A percentile compares a stretch with the other conserved stretches of the same genome.
Conservation (phyloP, 92 coral and sea anemone genomes). For the Zoanthus gigantus region DNA sequence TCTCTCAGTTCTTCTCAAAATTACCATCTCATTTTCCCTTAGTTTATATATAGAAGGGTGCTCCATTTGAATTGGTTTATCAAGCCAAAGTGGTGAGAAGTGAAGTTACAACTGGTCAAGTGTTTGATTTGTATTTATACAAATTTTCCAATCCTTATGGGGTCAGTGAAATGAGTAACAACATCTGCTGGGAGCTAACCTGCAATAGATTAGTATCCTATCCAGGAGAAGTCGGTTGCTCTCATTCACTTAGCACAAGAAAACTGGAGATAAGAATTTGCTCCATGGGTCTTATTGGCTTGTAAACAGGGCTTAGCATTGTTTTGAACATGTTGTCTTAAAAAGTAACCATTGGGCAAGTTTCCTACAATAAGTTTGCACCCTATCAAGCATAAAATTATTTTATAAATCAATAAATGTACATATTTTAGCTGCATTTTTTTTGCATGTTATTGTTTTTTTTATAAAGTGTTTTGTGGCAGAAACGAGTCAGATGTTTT, state of each 20-base stretch:
- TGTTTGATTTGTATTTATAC: not conserved
- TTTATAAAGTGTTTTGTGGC: not conserved
- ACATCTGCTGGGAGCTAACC: conserved; percentile 1
- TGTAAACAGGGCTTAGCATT: not conserved
- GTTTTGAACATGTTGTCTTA: not conserved
- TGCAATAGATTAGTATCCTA: not conserved
- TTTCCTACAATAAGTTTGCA: not conserved
- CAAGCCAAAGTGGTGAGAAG: not conserved
- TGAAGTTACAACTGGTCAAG: not conserved
- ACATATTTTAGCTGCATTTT: not conserved
- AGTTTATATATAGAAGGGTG: conserved; percentile 1
- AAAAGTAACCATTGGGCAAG: not conserved
- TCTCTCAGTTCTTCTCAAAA: too few relatives aligned
- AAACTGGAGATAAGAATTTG: not conserved
- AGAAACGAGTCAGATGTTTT: not conserved
- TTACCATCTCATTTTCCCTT: not conserved
- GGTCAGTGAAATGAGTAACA: not conserved
- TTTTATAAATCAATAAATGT: not conserved
- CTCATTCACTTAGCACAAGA: not conserved
- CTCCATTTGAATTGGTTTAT: not conserved
- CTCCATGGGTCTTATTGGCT: not conserved
- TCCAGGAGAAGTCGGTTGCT: not conserved
- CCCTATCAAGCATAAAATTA: not conserved
- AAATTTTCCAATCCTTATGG: not conserved
- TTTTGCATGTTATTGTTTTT: not conserved